Conservation (phyloP, 2,113 vertebrate genomes). For the Phoenicopterus ruber region DNA sequence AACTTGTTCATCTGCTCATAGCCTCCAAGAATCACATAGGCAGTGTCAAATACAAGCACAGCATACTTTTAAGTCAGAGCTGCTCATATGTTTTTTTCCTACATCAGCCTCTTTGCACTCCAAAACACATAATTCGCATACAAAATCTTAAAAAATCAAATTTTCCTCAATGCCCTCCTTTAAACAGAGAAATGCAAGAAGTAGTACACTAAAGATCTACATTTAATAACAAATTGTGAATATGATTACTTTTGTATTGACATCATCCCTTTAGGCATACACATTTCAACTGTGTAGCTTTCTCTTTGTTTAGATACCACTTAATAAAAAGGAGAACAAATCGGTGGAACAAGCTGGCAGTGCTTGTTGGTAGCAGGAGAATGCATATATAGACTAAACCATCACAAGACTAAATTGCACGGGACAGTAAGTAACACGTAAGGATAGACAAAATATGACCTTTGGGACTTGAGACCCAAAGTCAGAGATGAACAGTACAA, state of each 20-base stretch:
- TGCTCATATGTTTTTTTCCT: neutral
- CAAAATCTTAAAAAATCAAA: neutral
- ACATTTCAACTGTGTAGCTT: neutral
- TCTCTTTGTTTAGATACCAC: neutral
- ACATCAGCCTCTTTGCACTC: neutral
- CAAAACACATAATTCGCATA: neutral
- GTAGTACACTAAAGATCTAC: neutral
- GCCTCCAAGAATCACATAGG: neutral
- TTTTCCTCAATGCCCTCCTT: neutral
- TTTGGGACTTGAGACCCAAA: neutral
- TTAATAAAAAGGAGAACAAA: neutral
- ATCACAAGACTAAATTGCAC: neutral
- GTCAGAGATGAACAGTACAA: neutral
- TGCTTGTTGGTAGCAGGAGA: neutral
- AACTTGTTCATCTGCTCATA: neutral
- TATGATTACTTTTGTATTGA: neutral
- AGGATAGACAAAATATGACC: neutral
- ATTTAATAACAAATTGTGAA: neutral
- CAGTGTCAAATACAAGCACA: neutral
- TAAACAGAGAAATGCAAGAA: neutral
- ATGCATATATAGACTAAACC: neutral
- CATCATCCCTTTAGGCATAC: neutral
- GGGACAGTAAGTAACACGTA: neutral
- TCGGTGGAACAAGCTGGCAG: neutral
- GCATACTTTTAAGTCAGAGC: neutral